Evolutionary conservation across 53 echinoderm and acorn worm species (phyloP), one percentile per base, ranked within the genome.

Genomic region (Temnopleurus reevesii): DNA sequence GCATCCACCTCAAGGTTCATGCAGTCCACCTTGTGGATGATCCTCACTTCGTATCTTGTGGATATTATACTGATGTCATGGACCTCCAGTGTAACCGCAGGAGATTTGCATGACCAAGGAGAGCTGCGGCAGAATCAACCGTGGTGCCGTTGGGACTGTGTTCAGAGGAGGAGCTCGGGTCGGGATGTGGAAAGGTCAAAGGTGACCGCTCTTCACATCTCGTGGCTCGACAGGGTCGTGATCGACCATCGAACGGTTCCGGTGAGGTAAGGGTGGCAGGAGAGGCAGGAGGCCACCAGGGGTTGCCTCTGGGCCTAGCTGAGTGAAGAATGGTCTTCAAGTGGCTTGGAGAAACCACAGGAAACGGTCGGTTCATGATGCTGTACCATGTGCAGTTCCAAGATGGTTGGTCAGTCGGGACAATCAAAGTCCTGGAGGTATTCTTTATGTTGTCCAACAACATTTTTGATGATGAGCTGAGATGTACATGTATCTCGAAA

Each of bases 11-110:
- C 66, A 66, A 65, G 46, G n/a, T 30, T 87, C 24, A 27, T 71
- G 88, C 88, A 87, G 8, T 87, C 88, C 7, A 87, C 88, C 10
- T 46, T 87, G 19, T 87, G 88, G 88, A 66, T 87, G 65, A 87
- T 87, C 30, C 88, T 87, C 27, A 66, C 88, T 19, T 87, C 88
- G 27, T 71, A 87, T 66, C 88, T 87, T 87, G 88, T 87, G 88
- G 88, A 87, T 87, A 53, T 87, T 33, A 65, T 66, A 47, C 65
- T 47, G 53, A 12, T 33, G 33, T 87, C 71, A 33, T 47, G 46
- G 88, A 63, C 86, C n/a, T 44, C 45, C 24, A 26, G 45, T 27
- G 33, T 27, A 17, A 25, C 35, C 8, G 27, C 83, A 21, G 13
- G 41, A 61, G 21, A 35, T 7, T 21, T 38, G 55, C 35, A 55